Base-by-base conservation (phyloP, 2,888 invertebrate species). In the Notodonta dromedarius region DNA sequence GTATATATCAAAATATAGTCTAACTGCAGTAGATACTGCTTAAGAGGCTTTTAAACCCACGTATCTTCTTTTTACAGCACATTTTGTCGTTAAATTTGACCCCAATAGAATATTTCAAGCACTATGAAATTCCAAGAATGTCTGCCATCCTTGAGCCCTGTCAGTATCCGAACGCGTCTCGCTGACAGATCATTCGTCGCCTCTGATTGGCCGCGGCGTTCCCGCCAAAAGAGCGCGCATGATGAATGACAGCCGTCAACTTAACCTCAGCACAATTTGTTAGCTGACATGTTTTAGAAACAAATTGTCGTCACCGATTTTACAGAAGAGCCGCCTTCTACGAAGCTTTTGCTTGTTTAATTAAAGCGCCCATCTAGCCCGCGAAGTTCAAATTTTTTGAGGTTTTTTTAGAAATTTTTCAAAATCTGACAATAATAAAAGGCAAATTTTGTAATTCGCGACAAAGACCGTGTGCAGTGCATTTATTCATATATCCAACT, bases 161-260 rank as follows among this genome's bases (percentile, higher is more conserved):
- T 40, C 59, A 60, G 70, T 73, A 71, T 67, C 65, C 63, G 71
- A 79, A 77, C 78, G 77, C 63, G 66, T 50, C 66, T 53, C 68
- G 83, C 63, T 83, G 86, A 86, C 87, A 84, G 80, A 81, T 86
- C 88, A 74, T 74, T 90, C 90, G 78, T 76, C 92, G 86, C 87
- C 81, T 75, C 81, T 91, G 88, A 91, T 91, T 91, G 91, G 91
- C 78, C 76, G 81, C 74, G 71, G 76, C 63, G 73, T 69, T 84
- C 82, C 85, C 86, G 87, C 84, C 86, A 85, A 85, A 87, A 74
- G 54, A 54, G 84, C 74, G 67, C 70, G 78, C 77, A 75, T 77
- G 80, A 83, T 80, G 81, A 80, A 77, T 84, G 91, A 90, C 89
- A 90, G 83, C 88, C 85, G 89, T 89, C 89, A 88, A 83, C 79